Evolutionary conservation across 2,113 vertebrate species (phyloP), one percentile per base, ranked within the genome.

Genomic region (Pleuronectes platessa): DNA sequence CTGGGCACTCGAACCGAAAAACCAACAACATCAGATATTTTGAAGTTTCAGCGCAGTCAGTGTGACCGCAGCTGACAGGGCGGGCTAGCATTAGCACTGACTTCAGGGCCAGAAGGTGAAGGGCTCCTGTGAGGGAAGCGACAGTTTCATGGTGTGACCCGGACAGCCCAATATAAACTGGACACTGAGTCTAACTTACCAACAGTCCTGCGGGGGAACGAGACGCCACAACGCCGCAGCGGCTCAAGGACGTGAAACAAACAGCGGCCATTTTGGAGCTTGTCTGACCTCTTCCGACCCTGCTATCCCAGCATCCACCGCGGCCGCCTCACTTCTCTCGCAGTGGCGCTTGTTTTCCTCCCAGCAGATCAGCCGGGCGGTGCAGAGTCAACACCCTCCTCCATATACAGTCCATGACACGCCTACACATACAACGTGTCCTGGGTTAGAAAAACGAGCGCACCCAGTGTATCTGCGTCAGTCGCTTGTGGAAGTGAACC

Each of bases 201-300:
- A 78, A 78, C 31, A 86, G 42, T 40, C 85, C 77, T 3, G 81
- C 62, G 1, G 85, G 40, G 20, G 76, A 84, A 24, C 93, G 90
- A 8, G 82, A 42, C 0, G 86, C 72, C 55, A 83, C 47, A 37
- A 83, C 26, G 13, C 83, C 76, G 26, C 81, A 91, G 45, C 93
- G 88, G 65, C 71, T 87, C 90, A 89, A 94, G 93, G 92, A 92
- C 91, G 85, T 86, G 21, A 93, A 71, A 76, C 85, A 81, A 53
- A 81, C 82, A 2, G 72, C 91, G 71, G 93, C 89, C 94, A 94
- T 96, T 37, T 86, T 93, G 82, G 61, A 71, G 14, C 37, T 64
- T 40, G 26, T 84, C 76, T 92, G 88, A 92, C 90, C 88, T 89
- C 68, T 20, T 4, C 47, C 12, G 0, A 3, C 47, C n/a, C 63